Percentiles rank a stretch among this genome's conserved stretches.
Evolutionary conservation across 2,113 vertebrate species (phyloP).

Genomic region (Gyps fulvus): DNA sequence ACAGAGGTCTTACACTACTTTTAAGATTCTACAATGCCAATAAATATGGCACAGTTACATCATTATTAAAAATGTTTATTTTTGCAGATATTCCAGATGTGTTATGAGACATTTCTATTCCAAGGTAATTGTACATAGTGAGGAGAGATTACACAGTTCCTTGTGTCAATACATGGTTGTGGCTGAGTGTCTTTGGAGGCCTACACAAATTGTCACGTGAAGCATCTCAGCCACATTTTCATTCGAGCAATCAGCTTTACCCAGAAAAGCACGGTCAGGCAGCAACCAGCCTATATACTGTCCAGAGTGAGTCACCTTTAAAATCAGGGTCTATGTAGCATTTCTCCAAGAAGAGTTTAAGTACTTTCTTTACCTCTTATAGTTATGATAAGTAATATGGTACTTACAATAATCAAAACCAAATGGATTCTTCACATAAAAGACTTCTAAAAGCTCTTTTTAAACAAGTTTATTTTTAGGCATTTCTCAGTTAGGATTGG

Average conservation of each 20-base stretch:
- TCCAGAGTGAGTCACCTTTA: not conserved
- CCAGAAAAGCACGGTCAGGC: not conserved
- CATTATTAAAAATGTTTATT: not conserved
- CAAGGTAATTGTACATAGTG: not conserved
- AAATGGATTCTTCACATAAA: not conserved
- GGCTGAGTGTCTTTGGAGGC: not conserved
- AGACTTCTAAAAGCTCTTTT: not conserved
- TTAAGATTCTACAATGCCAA: not conserved
- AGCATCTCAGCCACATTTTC: not conserved
- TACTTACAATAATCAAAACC: not conserved
- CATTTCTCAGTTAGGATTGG: not conserved
- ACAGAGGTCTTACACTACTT: not conserved
- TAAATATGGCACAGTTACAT: not conserved
- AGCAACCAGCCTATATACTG: not conserved
- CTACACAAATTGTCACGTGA: not conserved
- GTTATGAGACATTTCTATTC: not conserved
- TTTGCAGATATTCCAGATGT: not conserved
- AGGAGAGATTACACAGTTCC: not conserved
- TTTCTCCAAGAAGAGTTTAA: not conserved
- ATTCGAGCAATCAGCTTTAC: not conserved
- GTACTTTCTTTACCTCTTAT: not conserved
- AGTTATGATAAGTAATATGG: not conserved
- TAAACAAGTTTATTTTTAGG: not conserved
- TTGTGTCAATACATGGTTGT: not conserved
- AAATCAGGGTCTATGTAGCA: accelerated